phyloP scores from a whole-genome alignment of 64 coral and sea anemone genomes.

The Orbicella faveolata region DNA sequence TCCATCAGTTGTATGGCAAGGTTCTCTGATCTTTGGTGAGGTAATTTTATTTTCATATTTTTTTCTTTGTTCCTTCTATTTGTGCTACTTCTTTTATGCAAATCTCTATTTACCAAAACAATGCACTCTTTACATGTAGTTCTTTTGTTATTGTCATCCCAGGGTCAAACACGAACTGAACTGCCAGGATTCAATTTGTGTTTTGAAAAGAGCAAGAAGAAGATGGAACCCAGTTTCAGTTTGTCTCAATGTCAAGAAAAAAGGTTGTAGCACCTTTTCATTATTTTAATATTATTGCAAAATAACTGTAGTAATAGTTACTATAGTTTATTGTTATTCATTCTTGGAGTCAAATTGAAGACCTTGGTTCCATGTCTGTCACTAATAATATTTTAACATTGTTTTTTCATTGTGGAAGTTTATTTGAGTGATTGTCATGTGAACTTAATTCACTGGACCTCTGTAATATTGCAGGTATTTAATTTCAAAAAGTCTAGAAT shows the following conservation, averaged over 20 bases:
- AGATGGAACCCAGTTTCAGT: not conserved
- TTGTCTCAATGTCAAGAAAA: not conserved
- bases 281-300: not conserved
- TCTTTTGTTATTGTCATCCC: not conserved
- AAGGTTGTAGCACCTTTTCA: not conserved
- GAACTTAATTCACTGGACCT: too few relatives aligned
- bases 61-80: too few relatives aligned
- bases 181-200: conserved; percentile 9
- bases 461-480: too few relatives aligned
- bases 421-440: too few relatives aligned
- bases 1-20: conserved; percentile 14
- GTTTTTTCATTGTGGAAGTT: too few relatives aligned
- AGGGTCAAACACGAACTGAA: conserved; percentile 15
- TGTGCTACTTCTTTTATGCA: not conserved
- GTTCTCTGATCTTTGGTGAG: conserved; percentile 15
- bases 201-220: not conserved
- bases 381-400: too few relatives aligned
- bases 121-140: not conserved
- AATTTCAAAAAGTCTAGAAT: too few relatives aligned
- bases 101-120: not conserved
- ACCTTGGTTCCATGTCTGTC: too few relatives aligned
- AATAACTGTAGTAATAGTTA: not conserved
- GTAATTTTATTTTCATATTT: not conserved
- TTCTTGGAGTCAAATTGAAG: too few relatives aligned
- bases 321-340: too few relatives aligned